Conservation (phyloP, 2,113 vertebrate genomes). For the Acrocephalus arundinaceus region DNA sequence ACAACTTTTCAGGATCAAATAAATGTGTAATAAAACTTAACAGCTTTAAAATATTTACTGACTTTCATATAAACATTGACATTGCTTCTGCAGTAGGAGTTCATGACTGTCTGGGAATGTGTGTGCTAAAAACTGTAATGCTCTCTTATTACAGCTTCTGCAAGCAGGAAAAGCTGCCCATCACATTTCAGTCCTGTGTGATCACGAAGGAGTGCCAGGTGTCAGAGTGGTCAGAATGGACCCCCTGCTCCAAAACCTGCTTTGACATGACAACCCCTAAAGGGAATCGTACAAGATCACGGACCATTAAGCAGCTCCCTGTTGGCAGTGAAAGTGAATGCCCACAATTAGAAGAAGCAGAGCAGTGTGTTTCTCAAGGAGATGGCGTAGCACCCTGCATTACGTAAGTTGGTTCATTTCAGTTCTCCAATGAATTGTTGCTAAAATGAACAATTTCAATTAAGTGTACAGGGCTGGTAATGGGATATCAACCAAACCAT, state of each 20-base stretch:
- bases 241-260: constrained; percentile 87
- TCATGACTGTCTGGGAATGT: neutral
- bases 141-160: constrained; percentile 82
- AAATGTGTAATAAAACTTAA: neutral
- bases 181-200: constrained; percentile 91
- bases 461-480: accelerated
- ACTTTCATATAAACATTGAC: neutral
- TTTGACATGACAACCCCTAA: constrained; percentile 71
- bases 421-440: neutral
- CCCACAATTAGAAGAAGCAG: constrained; percentile 81
- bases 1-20: neutral
- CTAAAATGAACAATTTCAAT: neutral
- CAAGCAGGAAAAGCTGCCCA: constrained; percentile 83
- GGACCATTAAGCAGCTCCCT: constrained; percentile 83
- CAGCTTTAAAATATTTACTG: neutral
- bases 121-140: neutral
- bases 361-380: constrained; percentile 80
- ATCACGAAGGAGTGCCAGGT: constrained; percentile 88
- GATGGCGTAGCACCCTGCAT: constrained; percentile 82
- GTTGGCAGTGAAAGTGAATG: constrained; percentile 82
- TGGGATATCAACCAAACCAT: neutral
- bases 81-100: neutral
- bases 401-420: constrained; percentile 77
- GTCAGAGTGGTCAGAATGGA: constrained; percentile 89
- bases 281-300: constrained; percentile 78